Evolutionary conservation across 2,888 invertebrate genomes (phyloP), one percentile per base, ranked within the genome.

Genomic region (Rhingia campestris): DNA sequence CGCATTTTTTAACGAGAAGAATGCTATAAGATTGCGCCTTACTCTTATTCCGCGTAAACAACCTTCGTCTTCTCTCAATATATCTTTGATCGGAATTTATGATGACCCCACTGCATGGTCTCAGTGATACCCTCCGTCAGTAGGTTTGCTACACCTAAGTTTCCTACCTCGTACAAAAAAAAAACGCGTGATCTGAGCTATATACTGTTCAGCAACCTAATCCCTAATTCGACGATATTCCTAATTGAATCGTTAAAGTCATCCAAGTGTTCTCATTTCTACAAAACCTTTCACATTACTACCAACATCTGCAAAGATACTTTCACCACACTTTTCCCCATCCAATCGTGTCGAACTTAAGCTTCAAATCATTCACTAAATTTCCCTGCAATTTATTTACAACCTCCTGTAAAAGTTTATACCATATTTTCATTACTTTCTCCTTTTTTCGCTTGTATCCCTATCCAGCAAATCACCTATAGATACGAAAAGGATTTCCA

Each of bases 341-440:
- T 22, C 22, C 22, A 22, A 22, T 22, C 4, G 30, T 30, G 22
- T 39, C 37, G 10, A 39, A 56, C 37, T 37, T 37, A 56, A 56
- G 22, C 14, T 56, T 37, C 39, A 56, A 56, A 56, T 56, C 39
- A 56, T 37, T 32, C 41, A 80, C 10, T 59, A 14, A 53, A 47
- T 70, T 45, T 58, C 41, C 49, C 43, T 32, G 30, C 61, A 69
- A 56, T 69, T 58, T 76, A 76, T 76, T 74, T 51, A 69, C 69
- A 70, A 63, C 59, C 66, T 33, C 14, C 41, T 7, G 43, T 14
- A 33, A 30, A 81, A 70, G 22, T 81, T 81, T 54, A 58, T 58
- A 14, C 64, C 64, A 81, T 81, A 75, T 66, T 81, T 76, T 70
- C 59, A 70, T 64, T 76, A 63, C 64, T 74, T 64, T 58, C 35